Evolutionary conservation across 2,888 invertebrate genomes (phyloP).

Genomic region (Tolmerus cingulatus): DNA sequence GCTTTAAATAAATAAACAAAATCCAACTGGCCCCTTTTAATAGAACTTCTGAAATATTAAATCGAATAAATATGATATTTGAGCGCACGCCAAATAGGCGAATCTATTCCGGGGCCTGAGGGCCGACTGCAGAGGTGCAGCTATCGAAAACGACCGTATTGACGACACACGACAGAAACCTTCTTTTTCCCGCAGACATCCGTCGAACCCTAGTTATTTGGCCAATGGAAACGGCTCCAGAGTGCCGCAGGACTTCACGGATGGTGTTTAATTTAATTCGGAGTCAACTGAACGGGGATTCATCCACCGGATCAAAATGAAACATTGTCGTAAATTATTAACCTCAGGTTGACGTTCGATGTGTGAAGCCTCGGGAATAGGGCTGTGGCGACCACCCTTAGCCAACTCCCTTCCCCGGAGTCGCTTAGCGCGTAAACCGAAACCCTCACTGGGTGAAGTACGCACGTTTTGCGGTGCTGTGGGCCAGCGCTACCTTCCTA

Average conservation of each 20-base stretch:
- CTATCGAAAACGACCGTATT: not conserved
- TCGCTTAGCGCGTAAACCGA: not conserved
- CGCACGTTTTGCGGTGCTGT: not conserved
- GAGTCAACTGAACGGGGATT: not conserved
- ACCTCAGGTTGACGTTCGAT: not conserved
- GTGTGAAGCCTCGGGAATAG: not conserved
- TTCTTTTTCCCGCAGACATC: not conserved
- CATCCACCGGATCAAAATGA: conserved; percentile 20
- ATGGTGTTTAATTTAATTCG: conserved; percentile 23
- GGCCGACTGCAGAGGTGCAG: not conserved
- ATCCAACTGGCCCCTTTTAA: conserved; percentile 35
- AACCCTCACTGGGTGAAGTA: not conserved
- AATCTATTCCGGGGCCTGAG: not conserved
- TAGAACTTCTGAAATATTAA: conserved; percentile 36
- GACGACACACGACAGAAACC: not conserved
- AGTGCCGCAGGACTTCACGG: not conserved
- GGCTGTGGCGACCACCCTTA: not conserved
- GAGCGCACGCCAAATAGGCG: not conserved
- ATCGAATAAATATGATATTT: conserved; percentile 40
- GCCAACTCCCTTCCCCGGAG: not conserved
- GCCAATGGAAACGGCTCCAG: not conserved
- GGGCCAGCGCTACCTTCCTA: not conserved
- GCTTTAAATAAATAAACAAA: conserved; percentile 39
- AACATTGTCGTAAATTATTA: conserved; percentile 23
- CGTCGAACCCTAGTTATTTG: conserved; percentile 3